Conservation (phyloP, 2,113 vertebrate genomes). For the Triplophysa siluroides region DNA sequence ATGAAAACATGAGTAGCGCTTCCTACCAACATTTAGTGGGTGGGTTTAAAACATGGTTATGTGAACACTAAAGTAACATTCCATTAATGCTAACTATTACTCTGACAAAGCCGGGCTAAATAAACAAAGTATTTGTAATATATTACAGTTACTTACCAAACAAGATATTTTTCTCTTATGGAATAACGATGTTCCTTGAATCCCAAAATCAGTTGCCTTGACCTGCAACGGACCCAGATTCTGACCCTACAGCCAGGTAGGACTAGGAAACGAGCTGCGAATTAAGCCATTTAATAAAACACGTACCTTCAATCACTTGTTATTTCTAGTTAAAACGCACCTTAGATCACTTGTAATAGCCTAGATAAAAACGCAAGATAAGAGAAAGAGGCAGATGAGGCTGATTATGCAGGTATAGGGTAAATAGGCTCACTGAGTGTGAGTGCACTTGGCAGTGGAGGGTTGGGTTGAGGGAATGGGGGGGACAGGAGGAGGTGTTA, state of each 20-base stretch:
- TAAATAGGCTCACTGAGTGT: slow-evolving; percentile 60
- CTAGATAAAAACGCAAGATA: neutral
- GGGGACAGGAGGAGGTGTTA: slow-evolving; percentile 69
- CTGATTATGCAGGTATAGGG: slow-evolving; percentile 65
- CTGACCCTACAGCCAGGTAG: slow-evolving; percentile 11
- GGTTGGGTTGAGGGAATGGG: slow-evolving; percentile 62
- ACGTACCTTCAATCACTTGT: too few species aligned
- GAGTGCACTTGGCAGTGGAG: slow-evolving; percentile 61
- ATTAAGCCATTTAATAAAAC: slow-evolving; percentile 32
- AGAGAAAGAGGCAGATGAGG: slow-evolving; percentile 32
- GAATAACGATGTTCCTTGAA: slow-evolving; percentile 22
- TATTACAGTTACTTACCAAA: slow-evolving; percentile 51
- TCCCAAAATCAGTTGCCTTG: slow-evolving; percentile 33
- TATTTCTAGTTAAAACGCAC: neutral
- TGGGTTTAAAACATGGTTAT: slow-evolving; percentile 18
- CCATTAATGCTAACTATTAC: neutral
- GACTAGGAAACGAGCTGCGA: neutral
- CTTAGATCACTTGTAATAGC: neutral
- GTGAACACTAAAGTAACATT: neutral
- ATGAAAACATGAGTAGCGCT: slow-evolving; percentile 14
- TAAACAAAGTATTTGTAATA: neutral
- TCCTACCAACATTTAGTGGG: slow-evolving; percentile 5
- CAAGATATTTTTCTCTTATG: neutral
- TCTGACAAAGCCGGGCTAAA: too few species aligned
- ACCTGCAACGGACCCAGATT: slow-evolving; percentile 5